Evolutionary conservation across 2,113 vertebrate species (phyloP), one percentile per base, ranked within the genome.

Genomic region (Poeciliopsis turrubarensis): DNA sequence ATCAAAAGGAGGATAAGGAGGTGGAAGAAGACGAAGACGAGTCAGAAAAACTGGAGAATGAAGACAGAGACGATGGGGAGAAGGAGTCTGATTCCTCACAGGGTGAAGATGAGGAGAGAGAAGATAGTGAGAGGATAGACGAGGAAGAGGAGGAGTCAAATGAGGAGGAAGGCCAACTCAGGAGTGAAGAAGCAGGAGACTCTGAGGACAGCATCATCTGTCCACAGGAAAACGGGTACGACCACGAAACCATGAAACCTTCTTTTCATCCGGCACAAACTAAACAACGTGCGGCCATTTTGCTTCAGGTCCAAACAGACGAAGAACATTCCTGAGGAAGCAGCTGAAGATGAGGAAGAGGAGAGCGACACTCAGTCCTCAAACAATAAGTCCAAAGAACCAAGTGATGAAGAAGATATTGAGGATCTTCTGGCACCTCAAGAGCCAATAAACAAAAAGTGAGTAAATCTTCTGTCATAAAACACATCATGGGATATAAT

Each of bases 361-460:
- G 78, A 51, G 3, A 72, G 61, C 30, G 65, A 72, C 79, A 68
- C 72, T 15, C 74, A 31, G 69, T 75, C 81, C 7, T 83, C 78
- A 66, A 62, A 83, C 9, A 68, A 47, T 47, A 47, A 73, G 44
- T 74, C 71, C 10, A 29, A 70, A 7, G 39, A 84, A 4, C 17
- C 41, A 15, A 82, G 83, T 8, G 82, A 86, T 47, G 83, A 84
- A 1, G 83, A 85, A 1, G 87, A 92, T 39, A 87, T 94, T 60
- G 93, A 95, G 78, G 66, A 39, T 65, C 91, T 93, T 72, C 91
- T 95, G 0, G 92, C 91, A 5, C 94, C 94, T 79, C 85, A 73
- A 68, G 63, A 72, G 29, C 71, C 75, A 64, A 57, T 68, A 60
- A 73, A 69, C 61, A 79, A 70, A 44, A 51, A 75, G 94, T 94